A percentile compares a stretch with the other conserved stretches of the same genome.
These are phyloP conservation scores for Syngnathus acus DNA, from an alignment of 2,797 vertebrate genomes.

Conservation along the genomic window DNA sequence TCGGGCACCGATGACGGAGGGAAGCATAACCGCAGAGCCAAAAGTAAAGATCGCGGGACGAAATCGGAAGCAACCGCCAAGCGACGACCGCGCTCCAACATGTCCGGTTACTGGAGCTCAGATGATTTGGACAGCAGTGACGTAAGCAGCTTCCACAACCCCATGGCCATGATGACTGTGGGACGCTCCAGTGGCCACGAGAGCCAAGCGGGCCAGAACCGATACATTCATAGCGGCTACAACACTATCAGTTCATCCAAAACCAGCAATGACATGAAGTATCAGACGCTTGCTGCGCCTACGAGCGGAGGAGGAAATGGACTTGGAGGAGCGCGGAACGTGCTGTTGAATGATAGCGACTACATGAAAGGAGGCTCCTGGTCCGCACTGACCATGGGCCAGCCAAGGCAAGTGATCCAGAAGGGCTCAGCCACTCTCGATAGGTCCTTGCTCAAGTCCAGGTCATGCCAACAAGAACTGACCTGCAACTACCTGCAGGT, in stretches of 20 bases:
- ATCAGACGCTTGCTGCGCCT: constrained; percentile 66
- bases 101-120: constrained; percentile 98
- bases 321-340: constrained; percentile 63
- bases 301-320: constrained; percentile 66
- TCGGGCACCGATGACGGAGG: constrained; percentile 77
- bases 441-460: constrained; percentile 94
- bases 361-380: constrained; percentile 93
- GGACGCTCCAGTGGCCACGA: constrained; percentile 68
- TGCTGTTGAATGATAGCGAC: constrained; percentile 74
- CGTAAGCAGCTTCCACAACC: constrained; percentile 81
- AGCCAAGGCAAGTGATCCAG: constrained; percentile 87
- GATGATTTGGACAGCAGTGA: constrained; percentile 92
- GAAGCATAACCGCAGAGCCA: constrained; percentile 86
- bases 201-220: constrained; percentile 53
- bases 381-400: constrained; percentile 92
- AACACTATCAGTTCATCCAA: constrained; percentile 94
- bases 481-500: constrained; percentile 97
- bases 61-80: constrained; percentile 86
- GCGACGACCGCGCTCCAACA: constrained; percentile 88
- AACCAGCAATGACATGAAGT: constrained; percentile 89
- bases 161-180: constrained; percentile 88
- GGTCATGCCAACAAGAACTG: constrained; percentile 93
- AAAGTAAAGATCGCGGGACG: constrained; percentile 90
- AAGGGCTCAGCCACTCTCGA: constrained; percentile 95
- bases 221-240: constrained; percentile 92